Percentiles rank a stretch among this genome's conserved stretches.
Conservation (phyloP, 2,797 vertebrate species). For the Myiotriccus ornatus region DNA sequence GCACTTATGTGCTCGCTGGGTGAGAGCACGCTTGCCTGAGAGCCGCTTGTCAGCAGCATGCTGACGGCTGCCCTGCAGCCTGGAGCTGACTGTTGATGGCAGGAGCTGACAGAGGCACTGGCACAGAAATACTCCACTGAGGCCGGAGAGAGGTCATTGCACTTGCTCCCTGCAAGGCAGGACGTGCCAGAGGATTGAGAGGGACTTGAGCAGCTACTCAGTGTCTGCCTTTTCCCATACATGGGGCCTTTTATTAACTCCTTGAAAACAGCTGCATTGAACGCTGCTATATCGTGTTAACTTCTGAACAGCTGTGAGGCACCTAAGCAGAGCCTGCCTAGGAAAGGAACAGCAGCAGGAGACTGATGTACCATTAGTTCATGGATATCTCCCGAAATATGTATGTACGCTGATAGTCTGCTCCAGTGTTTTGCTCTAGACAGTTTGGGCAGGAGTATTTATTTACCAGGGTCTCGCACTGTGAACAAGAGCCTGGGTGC, state of each 20-base stretch:
- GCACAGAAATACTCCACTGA: slow-evolving; percentile 30
- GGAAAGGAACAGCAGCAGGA: neutral
- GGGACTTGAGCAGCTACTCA: neutral
- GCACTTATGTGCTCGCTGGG: neutral
- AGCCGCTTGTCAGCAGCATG: neutral
- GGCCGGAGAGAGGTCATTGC: slow-evolving; percentile 50
- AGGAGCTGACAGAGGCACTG: slow-evolving; percentile 42
- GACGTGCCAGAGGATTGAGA: slow-evolving; percentile 37
- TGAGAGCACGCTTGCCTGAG: neutral
- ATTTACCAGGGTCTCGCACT: neutral
- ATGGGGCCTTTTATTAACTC: slow-evolving; percentile 12
- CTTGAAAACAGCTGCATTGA: neutral
- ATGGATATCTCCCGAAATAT: fast-evolving
- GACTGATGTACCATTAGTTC: neutral
- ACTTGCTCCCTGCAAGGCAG: slow-evolving; percentile 4
- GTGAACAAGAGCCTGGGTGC: neutral
- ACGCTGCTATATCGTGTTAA: neutral
- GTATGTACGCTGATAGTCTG: neutral
- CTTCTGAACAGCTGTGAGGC: neutral
- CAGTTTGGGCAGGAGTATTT: neutral
- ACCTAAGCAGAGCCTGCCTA: neutral
- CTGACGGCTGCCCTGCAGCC: neutral
- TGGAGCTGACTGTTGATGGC: slow-evolving; percentile 37
- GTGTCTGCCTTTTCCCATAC: neutral
- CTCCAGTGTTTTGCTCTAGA: neutral